These are phyloP conservation scores for Apomyelois bistriatella DNA, from an alignment of 2,888 invertebrate genomes.

Conservation along the genomic window DNA sequence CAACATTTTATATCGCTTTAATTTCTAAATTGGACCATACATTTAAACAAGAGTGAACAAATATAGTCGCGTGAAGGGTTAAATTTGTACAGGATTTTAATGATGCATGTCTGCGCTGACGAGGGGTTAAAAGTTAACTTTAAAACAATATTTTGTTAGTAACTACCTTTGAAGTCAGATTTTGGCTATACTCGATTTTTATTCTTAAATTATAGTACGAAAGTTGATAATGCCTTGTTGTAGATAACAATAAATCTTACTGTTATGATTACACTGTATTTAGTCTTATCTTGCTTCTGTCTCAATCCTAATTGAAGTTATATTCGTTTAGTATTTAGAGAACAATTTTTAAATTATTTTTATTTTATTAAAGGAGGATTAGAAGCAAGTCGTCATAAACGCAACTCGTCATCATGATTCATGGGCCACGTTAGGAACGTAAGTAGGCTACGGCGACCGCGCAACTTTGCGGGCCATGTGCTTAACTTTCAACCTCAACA, in stretches of 20 bases:
- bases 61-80: conserved; percentile 41
- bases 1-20: background rate
- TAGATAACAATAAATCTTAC: background rate
- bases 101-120: conserved; percentile 22
- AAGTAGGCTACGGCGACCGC: no score
- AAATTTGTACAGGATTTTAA: conserved; percentile 37
- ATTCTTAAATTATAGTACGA: background rate
- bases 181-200: background rate
- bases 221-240: background rate
- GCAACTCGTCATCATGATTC: no score
- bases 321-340: background rate
- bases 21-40: conserved; percentile 20
- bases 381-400: no score
- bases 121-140: conserved; percentile 19
- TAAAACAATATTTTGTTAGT: conserved; percentile 4
- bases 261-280: background rate
- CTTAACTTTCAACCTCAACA: no score
- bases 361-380: no score
- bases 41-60: conserved; percentile 25
- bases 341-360: no score
- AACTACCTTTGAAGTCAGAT: background rate
- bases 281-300: background rate
- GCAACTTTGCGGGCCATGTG: no score
- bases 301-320: background rate
- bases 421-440: no score